Percentiles rank a stretch among this genome's conserved stretches.
These are phyloP conservation scores for Auanema sp. DNA, from an alignment of 2,888 invertebrate species.

Conservation along the genomic window DNA sequence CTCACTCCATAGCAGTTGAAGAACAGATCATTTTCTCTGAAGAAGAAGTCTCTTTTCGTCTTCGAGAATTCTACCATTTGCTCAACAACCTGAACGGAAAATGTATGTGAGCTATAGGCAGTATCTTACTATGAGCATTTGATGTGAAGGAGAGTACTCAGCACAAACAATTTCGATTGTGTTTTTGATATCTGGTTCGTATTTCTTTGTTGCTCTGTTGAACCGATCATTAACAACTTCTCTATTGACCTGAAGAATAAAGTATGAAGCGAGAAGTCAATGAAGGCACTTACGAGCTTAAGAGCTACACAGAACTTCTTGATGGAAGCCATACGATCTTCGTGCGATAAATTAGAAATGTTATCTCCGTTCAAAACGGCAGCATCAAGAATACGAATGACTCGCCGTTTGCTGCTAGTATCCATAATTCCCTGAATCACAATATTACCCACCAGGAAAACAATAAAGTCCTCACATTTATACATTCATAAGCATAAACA, in stretches of 20 bases:
- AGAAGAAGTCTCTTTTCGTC: too few relatives aligned
- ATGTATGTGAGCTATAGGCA: too few relatives aligned
- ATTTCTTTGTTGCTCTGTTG: too few relatives aligned
- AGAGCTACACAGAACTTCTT: constrained; percentile 49
- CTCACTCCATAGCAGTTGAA: too few relatives aligned
- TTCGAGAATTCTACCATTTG: too few relatives aligned
- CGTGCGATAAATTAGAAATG: constrained; percentile 41
- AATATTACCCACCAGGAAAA: background rate
- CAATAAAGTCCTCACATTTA: background rate
- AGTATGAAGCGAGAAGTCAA: background rate
- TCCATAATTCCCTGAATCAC: constrained; percentile 1
- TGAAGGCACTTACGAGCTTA: constrained; percentile 26
- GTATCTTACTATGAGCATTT: too few relatives aligned
- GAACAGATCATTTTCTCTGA: too few relatives aligned
- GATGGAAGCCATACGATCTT: constrained; percentile 40
- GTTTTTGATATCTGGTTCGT: too few relatives aligned
- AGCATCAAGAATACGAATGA: constrained; percentile 56
- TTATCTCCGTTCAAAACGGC: constrained; percentile 56
- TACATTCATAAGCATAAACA: constrained; percentile 5
- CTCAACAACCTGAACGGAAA: too few relatives aligned
- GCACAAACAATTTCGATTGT: too few relatives aligned
- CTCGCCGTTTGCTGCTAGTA: constrained; percentile 9
- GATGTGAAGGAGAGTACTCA: too few relatives aligned
- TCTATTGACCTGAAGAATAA: background rate
- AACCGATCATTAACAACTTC: too few relatives aligned